Evolutionary conservation across 2,797 vertebrate genomes (phyloP), one percentile per base, ranked within the genome.

Genomic region (Scleropages formosus): DNA sequence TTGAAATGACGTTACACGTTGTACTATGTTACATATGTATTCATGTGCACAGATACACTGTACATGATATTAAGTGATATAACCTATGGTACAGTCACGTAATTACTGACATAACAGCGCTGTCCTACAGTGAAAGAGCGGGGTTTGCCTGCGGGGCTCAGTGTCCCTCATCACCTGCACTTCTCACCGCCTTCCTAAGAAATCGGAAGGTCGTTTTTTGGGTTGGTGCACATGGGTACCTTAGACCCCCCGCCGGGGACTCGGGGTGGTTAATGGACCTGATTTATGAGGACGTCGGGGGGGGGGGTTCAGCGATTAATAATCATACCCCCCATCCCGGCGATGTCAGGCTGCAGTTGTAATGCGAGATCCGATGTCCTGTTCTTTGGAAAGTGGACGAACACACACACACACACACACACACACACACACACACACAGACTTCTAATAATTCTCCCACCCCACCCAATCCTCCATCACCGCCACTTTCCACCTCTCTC

Each of bases 341-440:
- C 87, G 88, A 83, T 82, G 87, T 80, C 82, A 87, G 87, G 69
- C 87, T 75, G 85, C 89, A 87, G 88, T 84, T 77, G 84, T 87
- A 90, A 90, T 91, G 89, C 88, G 86, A 91, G 86, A 82, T 84
- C 88, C 84, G 88, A 87, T 86, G 88, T 82, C 82, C 83, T 84
- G 86, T 82, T 89, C 90, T 84, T 84, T 82, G 90, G 84, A 86
- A 87, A 92, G 90, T 91, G 88, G 74, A 85, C 85, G 81, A 84
- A 79, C 85, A 80, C 84, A 79, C 60, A 75, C 62, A n/a, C n/a
- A 39, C 31, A 39, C 31, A 39, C 2, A 39, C 31, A 39, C 31
- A 39, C 31, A n/a, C n/a, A n/a, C n/a, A n/a, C n/a, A n/a, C n/a
- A n/a, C n/a, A n/a, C n/a, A n/a, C n/a, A n/a, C n/a, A n/a, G n/a